Conservation (phyloP, 1,140 invertebrate genomes). For the Heliothis virescens region DNA sequence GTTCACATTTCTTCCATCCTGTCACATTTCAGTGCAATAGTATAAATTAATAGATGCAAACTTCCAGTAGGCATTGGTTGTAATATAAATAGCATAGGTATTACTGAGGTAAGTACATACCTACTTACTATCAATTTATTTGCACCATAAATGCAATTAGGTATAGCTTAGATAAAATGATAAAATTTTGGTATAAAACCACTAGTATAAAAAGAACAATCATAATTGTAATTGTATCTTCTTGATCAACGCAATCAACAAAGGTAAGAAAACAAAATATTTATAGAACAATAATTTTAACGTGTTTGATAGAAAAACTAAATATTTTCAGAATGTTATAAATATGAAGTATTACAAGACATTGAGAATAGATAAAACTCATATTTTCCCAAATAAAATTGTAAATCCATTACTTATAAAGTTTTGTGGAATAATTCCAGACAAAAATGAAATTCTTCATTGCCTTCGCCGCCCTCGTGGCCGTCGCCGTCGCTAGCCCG, state of each 20-base stretch:
- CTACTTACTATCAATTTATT: slow-evolving; percentile 40
- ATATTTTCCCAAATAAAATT: too few species aligned
- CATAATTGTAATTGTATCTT: slow-evolving; percentile 1
- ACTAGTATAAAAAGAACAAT: background rate
- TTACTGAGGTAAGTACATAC: too few species aligned
- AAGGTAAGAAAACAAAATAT: slow-evolving; percentile 16
- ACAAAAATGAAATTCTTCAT: slow-evolving; percentile 73
- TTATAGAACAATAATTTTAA: background rate
- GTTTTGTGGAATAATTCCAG: slow-evolving; percentile 14
- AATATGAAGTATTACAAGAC: too few species aligned
- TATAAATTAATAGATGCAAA: background rate
- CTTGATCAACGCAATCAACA: slow-evolving; percentile 29
- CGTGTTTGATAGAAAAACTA: too few species aligned
- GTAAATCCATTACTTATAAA: too few species aligned
- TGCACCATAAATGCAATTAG: slow-evolving; percentile 26
- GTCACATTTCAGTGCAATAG: too few species aligned
- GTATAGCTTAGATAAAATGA: slow-evolving; percentile 12
- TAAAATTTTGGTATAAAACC: slow-evolving; percentile 4
- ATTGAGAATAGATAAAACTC: too few species aligned
- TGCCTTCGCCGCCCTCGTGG: slow-evolving; percentile 64
- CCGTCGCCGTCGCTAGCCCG: slow-evolving; percentile 61
- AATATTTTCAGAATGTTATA: too few species aligned
- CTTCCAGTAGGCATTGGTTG: background rate
- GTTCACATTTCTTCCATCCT: too few species aligned
- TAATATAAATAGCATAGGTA: too few species aligned